Evolutionary conservation across 2,888 invertebrate genomes (phyloP).

Genomic region (Notodonta ziczac): DNA sequence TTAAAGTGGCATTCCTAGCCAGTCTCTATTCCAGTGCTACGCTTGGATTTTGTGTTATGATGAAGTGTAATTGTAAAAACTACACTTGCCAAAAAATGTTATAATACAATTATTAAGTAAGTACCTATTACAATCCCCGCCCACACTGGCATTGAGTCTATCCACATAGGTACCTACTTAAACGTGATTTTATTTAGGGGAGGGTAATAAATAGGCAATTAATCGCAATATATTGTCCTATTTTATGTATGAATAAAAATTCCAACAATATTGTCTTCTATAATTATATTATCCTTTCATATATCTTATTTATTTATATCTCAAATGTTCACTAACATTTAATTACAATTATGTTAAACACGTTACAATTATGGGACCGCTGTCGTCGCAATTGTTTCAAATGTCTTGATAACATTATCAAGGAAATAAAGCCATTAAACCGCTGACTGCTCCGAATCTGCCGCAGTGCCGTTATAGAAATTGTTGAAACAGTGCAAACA

Average conservation of each 20-base stretch:
- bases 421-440: not conserved
- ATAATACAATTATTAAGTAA: no score
- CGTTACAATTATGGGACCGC: not conserved
- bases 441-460: slow-evolving; percentile 9
- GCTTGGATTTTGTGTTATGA: slow-evolving; percentile 3
- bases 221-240: no score
- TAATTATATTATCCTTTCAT: no score
- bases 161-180: slow-evolving; percentile 8
- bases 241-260: no score
- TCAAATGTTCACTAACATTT: not conserved
- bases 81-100: not conserved
- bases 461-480: slow-evolving; percentile 21
- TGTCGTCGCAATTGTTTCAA: not conserved
- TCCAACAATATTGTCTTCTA: no score
- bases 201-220: no score
- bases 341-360: not conserved
- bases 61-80: not conserved
- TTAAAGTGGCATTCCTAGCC: slow-evolving; percentile 32
- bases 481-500: slow-evolving; percentile 39
- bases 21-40: slow-evolving; percentile 15
- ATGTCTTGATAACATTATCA: slow-evolving; percentile 2
- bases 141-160: slow-evolving; percentile 8
- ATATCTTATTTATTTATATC: no score
- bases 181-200: not conserved
- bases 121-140: no score